Conservation (phyloP, 2,888 invertebrate genomes). For the Dascillus cervinus region DNA sequence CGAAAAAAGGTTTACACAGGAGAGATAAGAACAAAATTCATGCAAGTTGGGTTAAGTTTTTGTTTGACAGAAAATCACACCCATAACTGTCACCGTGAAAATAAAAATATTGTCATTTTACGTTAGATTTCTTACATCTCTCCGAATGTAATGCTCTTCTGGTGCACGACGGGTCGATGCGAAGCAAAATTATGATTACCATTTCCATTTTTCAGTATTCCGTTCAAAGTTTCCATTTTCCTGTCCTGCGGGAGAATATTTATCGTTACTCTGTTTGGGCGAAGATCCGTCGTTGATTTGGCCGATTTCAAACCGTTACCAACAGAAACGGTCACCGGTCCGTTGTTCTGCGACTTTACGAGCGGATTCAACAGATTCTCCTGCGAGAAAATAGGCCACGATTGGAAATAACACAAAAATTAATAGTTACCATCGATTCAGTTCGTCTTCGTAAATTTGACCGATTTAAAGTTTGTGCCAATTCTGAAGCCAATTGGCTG, state of each 20-base stretch:
- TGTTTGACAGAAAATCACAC: too few relatives aligned
- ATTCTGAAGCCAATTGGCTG: conserved; percentile 63
- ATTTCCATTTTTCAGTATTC: conserved; percentile 46
- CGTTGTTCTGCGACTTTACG: conserved; percentile 37
- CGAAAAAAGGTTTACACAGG: conserved; percentile 9
- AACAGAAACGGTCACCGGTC: conserved; percentile 38
- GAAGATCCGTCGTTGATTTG: conserved; percentile 32
- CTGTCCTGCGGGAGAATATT: conserved; percentile 29
- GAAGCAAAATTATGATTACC: conserved; percentile 25
- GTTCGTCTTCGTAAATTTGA: conserved; percentile 69
- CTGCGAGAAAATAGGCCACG: conserved; percentile 25
- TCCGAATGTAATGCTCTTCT: conserved; percentile 44
- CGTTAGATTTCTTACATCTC: conserved; percentile 45
- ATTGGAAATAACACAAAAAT: too few relatives aligned
- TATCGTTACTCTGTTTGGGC: conserved; percentile 35
- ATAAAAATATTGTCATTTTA: too few relatives aligned
- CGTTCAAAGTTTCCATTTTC: conserved; percentile 40
- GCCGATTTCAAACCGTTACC: conserved; percentile 31
- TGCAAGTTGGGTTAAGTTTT: conserved; percentile 3
- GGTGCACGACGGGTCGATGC: conserved; percentile 35
- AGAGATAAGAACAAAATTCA: conserved; percentile 11
- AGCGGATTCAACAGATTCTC: conserved; percentile 35
- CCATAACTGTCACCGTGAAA: too few relatives aligned
- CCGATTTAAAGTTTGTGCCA: conserved; percentile 66
- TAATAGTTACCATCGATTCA: conserved; percentile 55